Conservation (phyloP, 2,888 invertebrate species). For the Meiosimyza platycephala region DNA sequence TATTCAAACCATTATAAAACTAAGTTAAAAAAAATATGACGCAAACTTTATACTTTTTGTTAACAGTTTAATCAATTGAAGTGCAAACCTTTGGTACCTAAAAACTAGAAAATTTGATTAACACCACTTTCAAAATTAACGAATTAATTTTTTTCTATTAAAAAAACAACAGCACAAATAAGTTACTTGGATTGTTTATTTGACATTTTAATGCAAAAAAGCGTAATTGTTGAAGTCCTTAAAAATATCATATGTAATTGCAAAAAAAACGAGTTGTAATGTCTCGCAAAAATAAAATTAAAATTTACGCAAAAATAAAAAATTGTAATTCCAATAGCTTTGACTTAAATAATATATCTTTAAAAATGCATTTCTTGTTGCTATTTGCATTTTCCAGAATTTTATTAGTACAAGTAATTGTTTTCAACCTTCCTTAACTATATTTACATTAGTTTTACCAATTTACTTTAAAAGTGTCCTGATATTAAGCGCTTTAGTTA, state of each 20-base stretch:
- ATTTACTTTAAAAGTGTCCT: conserved; percentile 46
- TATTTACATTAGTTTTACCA: conserved; percentile 13
- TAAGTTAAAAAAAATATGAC: too few species aligned
- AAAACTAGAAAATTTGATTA: background rate
- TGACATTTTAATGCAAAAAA: conserved; percentile 57
- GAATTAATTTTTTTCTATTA: background rate
- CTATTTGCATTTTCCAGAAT: background rate
- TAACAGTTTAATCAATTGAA: too few species aligned
- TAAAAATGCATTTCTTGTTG: conserved; percentile 15
- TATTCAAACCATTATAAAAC: too few species aligned
- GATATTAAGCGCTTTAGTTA: conserved; percentile 48
- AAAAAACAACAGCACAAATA: conserved; percentile 41
- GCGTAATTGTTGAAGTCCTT: conserved; percentile 53
- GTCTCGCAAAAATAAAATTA: too few species aligned
- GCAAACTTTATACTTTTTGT: too few species aligned
- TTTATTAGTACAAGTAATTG: conserved; percentile 35
- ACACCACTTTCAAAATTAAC: conserved; percentile 28
- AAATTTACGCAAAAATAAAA: too few species aligned
- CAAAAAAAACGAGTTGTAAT: background rate
- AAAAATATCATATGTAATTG: conserved; percentile 4
- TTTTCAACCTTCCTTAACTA: conserved; percentile 13
- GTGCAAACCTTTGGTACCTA: too few species aligned
- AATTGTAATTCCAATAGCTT: too few species aligned
- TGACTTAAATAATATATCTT: too few species aligned
- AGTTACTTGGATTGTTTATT: conserved; percentile 44